Evolutionary conservation across 2,888 invertebrate genomes (phyloP), one percentile per base, ranked within the genome.

Genomic region (Gandaritis pyraliata): DNA sequence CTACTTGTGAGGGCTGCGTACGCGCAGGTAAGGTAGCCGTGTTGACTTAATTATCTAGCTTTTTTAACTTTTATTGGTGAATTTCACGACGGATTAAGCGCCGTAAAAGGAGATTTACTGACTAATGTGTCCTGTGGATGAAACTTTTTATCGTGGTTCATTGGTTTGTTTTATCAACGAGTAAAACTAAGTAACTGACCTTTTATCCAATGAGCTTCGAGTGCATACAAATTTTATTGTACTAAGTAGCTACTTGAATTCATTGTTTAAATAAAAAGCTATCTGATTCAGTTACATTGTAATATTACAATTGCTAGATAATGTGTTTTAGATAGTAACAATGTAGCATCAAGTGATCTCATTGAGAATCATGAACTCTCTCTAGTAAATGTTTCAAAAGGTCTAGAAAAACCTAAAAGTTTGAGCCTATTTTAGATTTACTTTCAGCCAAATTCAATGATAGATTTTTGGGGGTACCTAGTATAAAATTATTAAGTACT

Each of bases 1-100:
- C 80, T 77, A 79, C 80, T 77, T 80, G 80, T 79, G 80, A 72
- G 78, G 70, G 74, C 76, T 75, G 70, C 64, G 64, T 64, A 59
- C 66, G 56, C 65, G 67, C 70, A 68, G 59, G 51, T 58, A 58
- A 61, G 58, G 76, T 67, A 59, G 71, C 72, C 62, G 72, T 73
- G 75, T 75, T 72, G 58, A 69, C 68, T 78, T 78, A 75, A 76
- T 73, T 75, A 72, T 75, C 70, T 75, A 73, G 70, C 69, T 68
- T 70, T 71, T 65, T 73, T 68, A 64, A 13, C 41, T 50, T 65
- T 66, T 72, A 72, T 72, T 58, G 39, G 61, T 51, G 59, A 68
- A 69, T 64, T 64, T 68, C 61, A 63, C 61, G 57, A 69, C 49
- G 59, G 54, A 64, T 65, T 64, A 64, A 66, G 58, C 36, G 51